These are phyloP conservation scores for Eublepharis macularius DNA, from an alignment of 2,113 vertebrate species.

Conservation along the genomic window DNA sequence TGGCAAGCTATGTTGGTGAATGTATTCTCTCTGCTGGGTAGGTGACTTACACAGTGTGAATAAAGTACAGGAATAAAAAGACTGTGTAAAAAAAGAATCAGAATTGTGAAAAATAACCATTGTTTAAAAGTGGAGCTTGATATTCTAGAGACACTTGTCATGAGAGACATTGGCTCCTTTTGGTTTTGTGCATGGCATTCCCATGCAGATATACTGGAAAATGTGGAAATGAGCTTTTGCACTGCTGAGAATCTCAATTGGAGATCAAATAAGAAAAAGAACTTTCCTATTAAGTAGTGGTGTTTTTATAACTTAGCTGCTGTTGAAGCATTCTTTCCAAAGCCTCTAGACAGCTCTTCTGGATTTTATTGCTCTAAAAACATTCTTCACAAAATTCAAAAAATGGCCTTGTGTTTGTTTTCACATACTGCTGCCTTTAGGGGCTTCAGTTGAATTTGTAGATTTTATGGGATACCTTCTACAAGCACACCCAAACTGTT, in stretches of 20 bases:
- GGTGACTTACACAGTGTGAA: neutral
- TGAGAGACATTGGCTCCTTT: neutral
- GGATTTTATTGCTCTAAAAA: neutral
- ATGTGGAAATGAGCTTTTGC: neutral
- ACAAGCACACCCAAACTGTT: neutral
- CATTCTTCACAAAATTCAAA: neutral
- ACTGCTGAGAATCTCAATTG: neutral
- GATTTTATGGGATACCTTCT: neutral
- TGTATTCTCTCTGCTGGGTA: no score
- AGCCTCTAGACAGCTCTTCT: neutral
- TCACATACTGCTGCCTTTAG: neutral
- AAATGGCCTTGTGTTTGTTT: neutral
- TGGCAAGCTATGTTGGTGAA: no score
- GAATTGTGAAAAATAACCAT: neutral
- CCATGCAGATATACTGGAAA: neutral
- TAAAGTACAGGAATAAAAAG: neutral
- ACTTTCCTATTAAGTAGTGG: neutral
- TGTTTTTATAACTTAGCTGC: neutral
- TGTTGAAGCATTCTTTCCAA: constrained; percentile 18
- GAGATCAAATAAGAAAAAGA: neutral
- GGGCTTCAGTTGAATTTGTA: neutral
- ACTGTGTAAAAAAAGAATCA: neutral
- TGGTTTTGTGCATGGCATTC: neutral
- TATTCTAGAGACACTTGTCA: neutral
- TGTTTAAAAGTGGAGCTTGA: neutral